Evolutionary conservation across 2,888 invertebrate species (phyloP).

Genomic region (Flabesymbios commensalis): DNA sequence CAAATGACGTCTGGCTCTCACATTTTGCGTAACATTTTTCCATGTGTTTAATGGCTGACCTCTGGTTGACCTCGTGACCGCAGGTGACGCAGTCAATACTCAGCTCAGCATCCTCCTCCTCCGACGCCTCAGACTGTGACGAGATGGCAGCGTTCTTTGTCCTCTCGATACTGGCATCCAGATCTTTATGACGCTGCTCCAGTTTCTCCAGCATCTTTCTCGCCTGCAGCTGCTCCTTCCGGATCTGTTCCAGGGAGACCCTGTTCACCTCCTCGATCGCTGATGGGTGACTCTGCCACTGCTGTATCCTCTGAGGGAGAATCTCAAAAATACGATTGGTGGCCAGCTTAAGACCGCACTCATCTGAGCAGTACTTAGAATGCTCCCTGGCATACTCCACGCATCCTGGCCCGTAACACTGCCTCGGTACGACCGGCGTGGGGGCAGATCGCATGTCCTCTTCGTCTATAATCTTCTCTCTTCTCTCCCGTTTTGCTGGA

Average conservation of each 20-base stretch:
- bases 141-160: conserved; percentile 70
- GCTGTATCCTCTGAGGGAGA: conserved; percentile 87
- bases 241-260: conserved; percentile 69
- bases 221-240: conserved; percentile 79
- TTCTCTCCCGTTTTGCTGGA: conserved; percentile 36
- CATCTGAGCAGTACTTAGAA: conserved; percentile 92
- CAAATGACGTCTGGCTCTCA: conserved; percentile 95
- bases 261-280: conserved; percentile 81
- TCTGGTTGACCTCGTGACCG: conserved; percentile 91
- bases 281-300: conserved; percentile 87
- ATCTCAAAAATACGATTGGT: conserved; percentile 71
- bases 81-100: conserved; percentile 95
- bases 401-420: conserved; percentile 93
- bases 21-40: conserved; percentile 90
- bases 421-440: conserved; percentile 72
- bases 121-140: conserved; percentile 46
- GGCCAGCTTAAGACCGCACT: conserved; percentile 88
- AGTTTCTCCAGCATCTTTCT: conserved; percentile 71
- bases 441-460: no score
- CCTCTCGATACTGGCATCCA: conserved; percentile 80
- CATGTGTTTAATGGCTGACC: conserved; percentile 93
- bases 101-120: conserved; percentile 71
- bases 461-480: no score
- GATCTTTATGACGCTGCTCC: conserved; percentile 64
- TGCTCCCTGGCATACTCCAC: conserved; percentile 74